Evolutionary conservation across 2,113 vertebrate genomes (phyloP).

Genomic region (Neofelis nebulosa): DNA sequence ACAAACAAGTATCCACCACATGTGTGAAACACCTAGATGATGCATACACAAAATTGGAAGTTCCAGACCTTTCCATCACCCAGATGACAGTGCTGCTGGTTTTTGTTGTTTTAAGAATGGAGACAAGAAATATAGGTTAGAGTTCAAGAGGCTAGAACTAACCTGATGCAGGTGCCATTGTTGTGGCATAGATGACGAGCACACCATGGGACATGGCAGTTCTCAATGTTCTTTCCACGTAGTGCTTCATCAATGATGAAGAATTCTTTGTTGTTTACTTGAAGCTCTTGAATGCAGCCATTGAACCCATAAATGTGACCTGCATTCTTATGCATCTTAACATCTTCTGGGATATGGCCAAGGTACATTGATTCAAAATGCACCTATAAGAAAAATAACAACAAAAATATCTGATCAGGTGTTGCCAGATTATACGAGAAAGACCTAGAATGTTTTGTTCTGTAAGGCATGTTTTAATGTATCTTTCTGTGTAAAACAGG

Average conservation of each 20-base stretch:
- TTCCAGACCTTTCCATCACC: neutral
- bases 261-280: conserved; percentile 88
- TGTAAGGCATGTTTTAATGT: neutral
- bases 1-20: neutral
- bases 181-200: conserved; percentile 87
- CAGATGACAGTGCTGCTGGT: neutral
- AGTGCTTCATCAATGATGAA: conserved; percentile 86
- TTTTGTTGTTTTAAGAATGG: neutral
- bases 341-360: conserved; percentile 85
- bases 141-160: neutral
- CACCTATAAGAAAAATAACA: conserved; percentile 76
- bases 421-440: neutral
- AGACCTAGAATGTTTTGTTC: neutral
- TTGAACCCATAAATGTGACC: conserved; percentile 83
- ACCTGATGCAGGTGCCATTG: conserved; percentile 91
- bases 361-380: conserved; percentile 89
- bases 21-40: neutral
- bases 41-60: neutral
- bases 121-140: neutral
- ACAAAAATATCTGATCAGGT: neutral
- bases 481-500: neutral
- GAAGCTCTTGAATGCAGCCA: conserved; percentile 90
- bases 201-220: conserved; percentile 87
- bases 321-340: conserved; percentile 75
- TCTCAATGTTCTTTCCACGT: conserved; percentile 88